Base-by-base conservation (phyloP, 2,888 invertebrate species). In the Leucophenga montana region DNA sequence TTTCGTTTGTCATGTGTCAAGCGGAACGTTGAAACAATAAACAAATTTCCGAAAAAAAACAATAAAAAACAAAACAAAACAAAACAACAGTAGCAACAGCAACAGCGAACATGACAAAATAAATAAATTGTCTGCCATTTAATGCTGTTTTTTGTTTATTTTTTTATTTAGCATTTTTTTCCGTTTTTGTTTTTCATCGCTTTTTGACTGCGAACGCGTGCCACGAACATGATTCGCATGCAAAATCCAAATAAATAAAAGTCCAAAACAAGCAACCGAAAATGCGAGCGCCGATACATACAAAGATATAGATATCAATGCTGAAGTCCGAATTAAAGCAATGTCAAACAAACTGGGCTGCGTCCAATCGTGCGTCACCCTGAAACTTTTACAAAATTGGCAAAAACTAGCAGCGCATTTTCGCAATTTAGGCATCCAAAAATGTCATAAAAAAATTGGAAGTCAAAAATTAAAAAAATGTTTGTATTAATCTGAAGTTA, bases 121-220 rank as follows among this genome's bases (percentile, higher is more conserved):
- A 61, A 39, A 39, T 39, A 18, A 39, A 44, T 61, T 39, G 39
- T 18, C 9, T 61, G 33, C 18, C 27, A 14, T 27, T 57, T 27
- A 31, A 27, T 22, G 57, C 39, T 5, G 39, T 39, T 61, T 61
- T 18, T 33, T 31, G 13, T 59, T 33, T 8, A 50, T 22, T 66
- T 16, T 75, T 27, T 82, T 78, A 82, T 78, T 66, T 73, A 75
- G 76, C 79, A 48, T 62, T 33, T 22, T 13, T 0, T 18, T 67
- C 57, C 56, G 57, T 44, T 62, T 48, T 44, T n/a, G 65, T 44
- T 39, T 67, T 57, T 54, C 44, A 22, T 57, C 59, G 33, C 48
- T 62, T 59, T 59, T 66, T 54, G 13, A 39, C n/a, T 50, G 66
- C 57, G 54, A 64, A 65, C 59, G 44, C 22, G 53, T 67, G 70